Percentiles rank a stretch among this genome's conserved stretches.
Evolutionary conservation across 2,888 invertebrate species (phyloP).

Genomic region (Trissonchulus latispiculum): DNA sequence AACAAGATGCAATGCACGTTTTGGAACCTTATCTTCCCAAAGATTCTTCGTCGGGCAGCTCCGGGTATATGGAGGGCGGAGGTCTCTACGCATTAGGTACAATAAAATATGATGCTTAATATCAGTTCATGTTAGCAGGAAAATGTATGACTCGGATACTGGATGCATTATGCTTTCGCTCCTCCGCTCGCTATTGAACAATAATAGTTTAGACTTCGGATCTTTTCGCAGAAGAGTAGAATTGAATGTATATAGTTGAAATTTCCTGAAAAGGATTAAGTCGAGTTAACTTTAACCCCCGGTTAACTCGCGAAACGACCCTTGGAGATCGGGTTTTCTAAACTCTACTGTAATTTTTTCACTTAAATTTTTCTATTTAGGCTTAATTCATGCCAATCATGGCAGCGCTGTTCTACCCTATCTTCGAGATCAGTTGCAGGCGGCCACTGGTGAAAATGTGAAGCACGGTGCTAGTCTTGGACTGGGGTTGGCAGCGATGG

Average conservation of each 20-base stretch:
- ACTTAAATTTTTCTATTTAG: constrained; percentile 45
- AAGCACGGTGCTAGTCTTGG: constrained; percentile 96
- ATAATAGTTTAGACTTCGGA: too few relatives aligned
- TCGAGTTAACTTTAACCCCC: too few relatives aligned
- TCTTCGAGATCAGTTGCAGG: constrained; percentile 82
- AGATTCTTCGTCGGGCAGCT: constrained; percentile 65
- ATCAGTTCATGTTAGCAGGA: too few relatives aligned
- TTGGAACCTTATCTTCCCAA: constrained; percentile 98
- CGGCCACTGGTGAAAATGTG: constrained; percentile 60
- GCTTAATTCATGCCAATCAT: constrained; percentile 96
- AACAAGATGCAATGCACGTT: constrained; percentile 84
- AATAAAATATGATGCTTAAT: too few relatives aligned
- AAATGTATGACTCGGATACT: too few relatives aligned
- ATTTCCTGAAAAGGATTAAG: too few relatives aligned
- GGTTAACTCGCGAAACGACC: too few relatives aligned
- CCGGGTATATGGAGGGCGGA: constrained; percentile 51
- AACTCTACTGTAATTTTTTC: not conserved
- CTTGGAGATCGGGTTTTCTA: too few relatives aligned
- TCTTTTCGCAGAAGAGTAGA: too few relatives aligned
- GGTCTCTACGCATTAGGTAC: constrained; percentile 68
- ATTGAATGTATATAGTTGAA: too few relatives aligned
- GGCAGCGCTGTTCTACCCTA: constrained; percentile 80
- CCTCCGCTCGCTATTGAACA: too few relatives aligned
- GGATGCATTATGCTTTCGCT: too few relatives aligned
- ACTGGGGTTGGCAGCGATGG: constrained; percentile 93